Percentiles rank a stretch among this genome's conserved stretches.
phyloP scores from a whole-genome alignment of 2,888 invertebrate species.

The Caenorhabditis doughertyi region DNA sequence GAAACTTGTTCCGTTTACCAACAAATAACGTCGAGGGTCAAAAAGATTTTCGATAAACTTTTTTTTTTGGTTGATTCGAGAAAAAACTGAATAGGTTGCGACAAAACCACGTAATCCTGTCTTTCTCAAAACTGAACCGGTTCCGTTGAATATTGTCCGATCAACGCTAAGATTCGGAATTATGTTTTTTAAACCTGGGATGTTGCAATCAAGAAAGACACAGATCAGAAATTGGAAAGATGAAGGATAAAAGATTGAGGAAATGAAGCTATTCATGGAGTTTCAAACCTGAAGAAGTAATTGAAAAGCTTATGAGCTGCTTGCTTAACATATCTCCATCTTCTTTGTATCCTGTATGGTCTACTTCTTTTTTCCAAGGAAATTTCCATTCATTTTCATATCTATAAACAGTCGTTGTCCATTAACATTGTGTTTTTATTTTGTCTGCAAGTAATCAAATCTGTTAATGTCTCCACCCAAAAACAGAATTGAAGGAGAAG shows the following conservation, averaged over 20 bases:
- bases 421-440: conserved; percentile 6
- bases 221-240: conserved; percentile 27
- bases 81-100: conserved; percentile 40
- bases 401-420: neutral
- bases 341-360: no score
- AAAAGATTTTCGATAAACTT: conserved; percentile 29
- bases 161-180: conserved; percentile 26
- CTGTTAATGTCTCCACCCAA: conserved; percentile 10
- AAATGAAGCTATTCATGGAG: neutral
- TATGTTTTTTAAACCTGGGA: conserved; percentile 1
- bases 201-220: conserved; percentile 10
- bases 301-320: neutral
- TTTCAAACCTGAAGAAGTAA: neutral
- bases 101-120: conserved; percentile 36
- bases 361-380: neutral
- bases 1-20: conserved; percentile 44
- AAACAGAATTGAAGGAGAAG: neutral
- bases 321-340: neutral
- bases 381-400: neutral
- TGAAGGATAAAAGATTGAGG: conserved; percentile 1
- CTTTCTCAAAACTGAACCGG: conserved; percentile 24
- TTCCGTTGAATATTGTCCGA: conserved; percentile 18
- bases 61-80: conserved; percentile 18
- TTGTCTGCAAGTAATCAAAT: conserved; percentile 18
- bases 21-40: conserved; percentile 18